Evolutionary conservation across 2,797 vertebrate genomes (phyloP), one percentile per base, ranked within the genome.

Genomic region (Okamejei kenojei): DNA sequence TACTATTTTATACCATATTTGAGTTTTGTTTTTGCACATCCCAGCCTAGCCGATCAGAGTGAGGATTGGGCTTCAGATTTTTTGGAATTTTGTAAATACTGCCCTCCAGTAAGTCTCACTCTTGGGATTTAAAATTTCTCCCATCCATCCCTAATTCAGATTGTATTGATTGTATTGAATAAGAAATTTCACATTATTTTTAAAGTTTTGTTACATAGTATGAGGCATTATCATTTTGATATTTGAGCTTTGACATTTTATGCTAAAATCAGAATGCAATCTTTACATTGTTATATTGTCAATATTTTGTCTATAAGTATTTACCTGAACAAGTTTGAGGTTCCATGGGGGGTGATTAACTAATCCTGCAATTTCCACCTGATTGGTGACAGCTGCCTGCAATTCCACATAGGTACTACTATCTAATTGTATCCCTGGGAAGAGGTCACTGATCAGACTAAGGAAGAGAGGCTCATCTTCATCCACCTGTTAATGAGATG

Each of bases 271-370:
- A 86, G 9, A 61, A 11, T 15, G 26, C 54, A 63, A 2, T 61
- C 9, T 88, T 88, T 2, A 68, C 13, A 68, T 88, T 68, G 17
- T 73, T 73, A 21, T 21, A 5, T 23, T 21, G 19, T 21, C 21
- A 68, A 68, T 45, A 45, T 73, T 73, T 73, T 21, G 21, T 21
- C 71, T 21, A 73, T 6, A 26, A 21, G 7, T 9, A 3, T 94
- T 93, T 94, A 97, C 96, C 96, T 97, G 96, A 71, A 97, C 94
- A 63, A 97, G 96, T 82, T 97, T 97, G 93, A 97, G 96, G 93
- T 97, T 97, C 96, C 96, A 97, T 5, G 96, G 96, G 54, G 96
- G 96, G 93, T 97, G 96, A 93, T 97, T 97, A 93, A 96, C 94
- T 94, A 97, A 6, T n/a, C 96, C 96, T 93, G 95, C 95, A 10